Percentiles rank a stretch among this genome's conserved stretches.
These are phyloP conservation scores for Scleropages formosus DNA, from an alignment of 2,797 vertebrate species.

Conservation along the genomic window DNA sequence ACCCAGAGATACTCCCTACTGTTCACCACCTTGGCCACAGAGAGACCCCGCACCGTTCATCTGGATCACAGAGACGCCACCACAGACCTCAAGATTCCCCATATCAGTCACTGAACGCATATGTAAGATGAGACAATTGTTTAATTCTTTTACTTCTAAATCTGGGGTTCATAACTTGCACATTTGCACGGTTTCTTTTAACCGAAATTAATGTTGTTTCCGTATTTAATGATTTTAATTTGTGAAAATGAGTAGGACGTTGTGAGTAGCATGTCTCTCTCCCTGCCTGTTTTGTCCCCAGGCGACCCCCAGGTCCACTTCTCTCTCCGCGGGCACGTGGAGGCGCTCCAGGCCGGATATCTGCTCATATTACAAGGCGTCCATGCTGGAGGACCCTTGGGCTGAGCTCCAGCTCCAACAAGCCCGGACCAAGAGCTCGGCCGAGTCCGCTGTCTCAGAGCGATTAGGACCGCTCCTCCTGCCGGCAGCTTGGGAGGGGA, in stretches of 20 bases:
- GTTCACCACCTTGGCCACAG: too few species aligned
- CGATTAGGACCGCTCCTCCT: too few species aligned
- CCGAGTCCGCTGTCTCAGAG: too few species aligned
- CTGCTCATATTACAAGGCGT: constrained; percentile 7
- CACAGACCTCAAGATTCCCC: not conserved
- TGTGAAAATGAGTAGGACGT: too few species aligned
- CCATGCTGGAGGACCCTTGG: constrained; percentile 19
- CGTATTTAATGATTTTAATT: too few species aligned
- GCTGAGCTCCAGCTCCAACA: not conserved
- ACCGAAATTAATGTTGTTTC: too few species aligned
- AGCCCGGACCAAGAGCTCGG: too few species aligned
- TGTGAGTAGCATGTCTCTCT: not conserved
- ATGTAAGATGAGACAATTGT: not conserved
- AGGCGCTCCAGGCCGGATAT: not conserved
- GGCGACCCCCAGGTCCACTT: not conserved
- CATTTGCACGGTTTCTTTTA: not conserved
- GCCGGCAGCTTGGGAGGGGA: too few species aligned
- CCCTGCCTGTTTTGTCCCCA: not conserved
- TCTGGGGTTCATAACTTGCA: not conserved
- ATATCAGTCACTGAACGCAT: not conserved
- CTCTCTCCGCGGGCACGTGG: not conserved
- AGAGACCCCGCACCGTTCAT: too few species aligned
- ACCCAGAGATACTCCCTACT: too few species aligned
- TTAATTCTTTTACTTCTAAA: not conserved
- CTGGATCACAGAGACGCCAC: too few species aligned